phyloP scores from a whole-genome alignment of 2,113 vertebrate species.

The Megatriorchis doriae region DNA sequence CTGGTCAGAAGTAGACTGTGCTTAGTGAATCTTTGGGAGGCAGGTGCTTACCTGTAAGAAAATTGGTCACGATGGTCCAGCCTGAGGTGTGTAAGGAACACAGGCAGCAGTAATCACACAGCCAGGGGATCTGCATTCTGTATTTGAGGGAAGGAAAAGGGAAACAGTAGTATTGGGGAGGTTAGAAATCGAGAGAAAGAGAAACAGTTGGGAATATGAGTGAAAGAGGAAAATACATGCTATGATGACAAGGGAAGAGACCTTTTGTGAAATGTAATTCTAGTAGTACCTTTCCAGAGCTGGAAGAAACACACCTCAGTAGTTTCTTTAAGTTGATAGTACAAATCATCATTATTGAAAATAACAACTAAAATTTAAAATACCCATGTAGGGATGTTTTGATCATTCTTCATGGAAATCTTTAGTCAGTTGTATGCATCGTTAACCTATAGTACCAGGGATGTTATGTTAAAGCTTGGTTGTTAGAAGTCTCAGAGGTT shows the following conservation, averaged over 20 bases:
- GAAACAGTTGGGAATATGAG: background rate
- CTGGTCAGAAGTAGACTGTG: background rate
- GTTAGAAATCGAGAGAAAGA: background rate
- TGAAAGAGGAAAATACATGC: background rate
- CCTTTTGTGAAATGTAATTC: background rate
- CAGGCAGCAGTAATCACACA: background rate
- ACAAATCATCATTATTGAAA: background rate
- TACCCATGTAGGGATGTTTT: rapidly evolving
- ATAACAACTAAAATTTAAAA: background rate
- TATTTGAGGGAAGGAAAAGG: background rate
- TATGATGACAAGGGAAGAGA: background rate
- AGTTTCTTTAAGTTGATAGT: background rate
- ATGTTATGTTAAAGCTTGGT: background rate
- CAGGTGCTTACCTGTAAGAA: background rate
- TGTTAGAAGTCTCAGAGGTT: background rate
- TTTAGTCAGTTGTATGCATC: background rate
- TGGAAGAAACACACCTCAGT: background rate
- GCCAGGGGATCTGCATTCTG: background rate
- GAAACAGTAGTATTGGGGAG: background rate
- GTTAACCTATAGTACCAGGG: background rate
- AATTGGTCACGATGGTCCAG: background rate
- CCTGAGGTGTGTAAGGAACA: background rate
- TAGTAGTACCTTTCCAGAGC: background rate
- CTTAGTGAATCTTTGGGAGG: background rate
- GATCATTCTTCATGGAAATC: background rate